Percentiles rank a stretch among this genome's conserved stretches.
phyloP scores from a whole-genome alignment of 1,140 invertebrate species.

The Hypothenemus hampei region DNA sequence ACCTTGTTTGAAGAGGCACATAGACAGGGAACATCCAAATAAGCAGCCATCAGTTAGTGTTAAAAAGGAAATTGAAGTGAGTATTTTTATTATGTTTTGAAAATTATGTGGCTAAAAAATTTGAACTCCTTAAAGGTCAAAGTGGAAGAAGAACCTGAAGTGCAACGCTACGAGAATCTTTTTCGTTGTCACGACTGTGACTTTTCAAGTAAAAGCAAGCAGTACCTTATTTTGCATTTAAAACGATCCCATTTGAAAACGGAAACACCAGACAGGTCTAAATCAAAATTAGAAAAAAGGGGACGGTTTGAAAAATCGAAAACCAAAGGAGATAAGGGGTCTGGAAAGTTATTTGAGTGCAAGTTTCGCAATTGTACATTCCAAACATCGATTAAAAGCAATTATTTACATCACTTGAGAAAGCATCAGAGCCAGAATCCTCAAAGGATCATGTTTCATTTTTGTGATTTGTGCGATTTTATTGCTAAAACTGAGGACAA shows the following conservation, averaged over 20 bases:
- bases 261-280: background rate
- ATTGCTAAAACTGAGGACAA: conserved; percentile 16
- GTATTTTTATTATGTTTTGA: no score
- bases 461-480: conserved; percentile 24
- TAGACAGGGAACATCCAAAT: conserved; percentile 16
- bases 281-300: background rate
- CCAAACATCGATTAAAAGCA: conserved; percentile 11
- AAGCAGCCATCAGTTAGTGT: conserved; percentile 1
- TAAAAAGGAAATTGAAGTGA: conserved; percentile 11
- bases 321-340: background rate
- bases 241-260: conserved; percentile 10
- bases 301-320: background rate
- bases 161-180: background rate
- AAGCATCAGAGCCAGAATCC: conserved; percentile 17
- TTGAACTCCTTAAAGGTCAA: conserved; percentile 3
- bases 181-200: conserved; percentile 21
- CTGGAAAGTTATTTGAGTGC: conserved; percentile 6
- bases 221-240: conserved; percentile 20
- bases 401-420: conserved; percentile 16
- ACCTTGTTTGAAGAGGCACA: conserved; percentile 23
- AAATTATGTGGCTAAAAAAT: no score
- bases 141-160: background rate
- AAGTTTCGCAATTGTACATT: conserved; percentile 22
- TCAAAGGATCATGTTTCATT: conserved; percentile 15
- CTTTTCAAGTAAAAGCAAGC: conserved; percentile 21